These are phyloP conservation scores for Callinectes sapidus DNA, from an alignment of 2,888 invertebrate species.

Conservation along the genomic window DNA sequence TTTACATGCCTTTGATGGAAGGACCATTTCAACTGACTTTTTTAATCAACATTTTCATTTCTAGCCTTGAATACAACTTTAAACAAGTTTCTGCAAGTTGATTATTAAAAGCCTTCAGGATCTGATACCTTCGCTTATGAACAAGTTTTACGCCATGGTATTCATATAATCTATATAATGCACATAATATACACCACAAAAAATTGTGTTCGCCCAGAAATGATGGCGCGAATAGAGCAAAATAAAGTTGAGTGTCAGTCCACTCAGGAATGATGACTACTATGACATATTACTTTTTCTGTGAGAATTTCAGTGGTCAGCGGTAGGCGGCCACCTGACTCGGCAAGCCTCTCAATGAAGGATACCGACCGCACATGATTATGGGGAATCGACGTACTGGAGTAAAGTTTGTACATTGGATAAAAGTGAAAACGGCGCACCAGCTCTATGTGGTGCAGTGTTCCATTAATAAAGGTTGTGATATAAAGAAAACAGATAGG, in stretches of 20 bases:
- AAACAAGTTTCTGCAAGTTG: not conserved
- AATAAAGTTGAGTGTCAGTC: too few species aligned
- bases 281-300: not conserved
- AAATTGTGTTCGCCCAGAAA: too few species aligned
- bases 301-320: not conserved
- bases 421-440: not conserved
- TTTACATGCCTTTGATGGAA: not conserved
- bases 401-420: not conserved
- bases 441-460: not conserved
- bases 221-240: too few species aligned
- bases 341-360: not conserved
- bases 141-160: not conserved
- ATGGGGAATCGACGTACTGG: not conserved
- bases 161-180: not conserved
- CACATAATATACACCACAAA: not conserved
- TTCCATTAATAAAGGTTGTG: too few species aligned
- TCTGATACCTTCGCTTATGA: not conserved
- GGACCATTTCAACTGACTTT: not conserved
- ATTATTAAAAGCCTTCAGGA: not conserved
- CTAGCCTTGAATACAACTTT: not conserved
- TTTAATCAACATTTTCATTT: not conserved
- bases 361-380: not conserved
- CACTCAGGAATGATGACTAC: too few species aligned
- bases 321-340: not conserved
- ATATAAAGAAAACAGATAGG: too few species aligned